Base-by-base conservation (phyloP, 2,113 vertebrate genomes). In the Scophthalmus maximus region DNA sequence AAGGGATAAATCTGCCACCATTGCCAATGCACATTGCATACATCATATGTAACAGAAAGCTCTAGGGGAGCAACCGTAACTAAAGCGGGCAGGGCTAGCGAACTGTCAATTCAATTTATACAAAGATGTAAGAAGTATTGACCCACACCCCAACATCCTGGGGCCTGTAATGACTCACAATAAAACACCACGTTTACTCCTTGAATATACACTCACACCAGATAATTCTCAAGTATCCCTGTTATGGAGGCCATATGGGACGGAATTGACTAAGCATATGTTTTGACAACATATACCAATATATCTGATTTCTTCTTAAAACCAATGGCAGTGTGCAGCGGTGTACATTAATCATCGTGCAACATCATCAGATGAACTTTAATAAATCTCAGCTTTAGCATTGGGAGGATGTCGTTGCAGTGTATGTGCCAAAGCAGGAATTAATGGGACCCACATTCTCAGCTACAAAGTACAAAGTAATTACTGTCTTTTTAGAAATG, bases 401-500 rank as follows among this genome's bases (percentile, higher is more conserved):
- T 3, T 32, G 47, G 76, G 59, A 68, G 34, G 56, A 78, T 32
- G 42, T 49, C 62, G 52, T 29, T 0, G 64, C 57, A 49, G 67
- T 52, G 64, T 82, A 51, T 62, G 52, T 85, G 81, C 69, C 83
- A 84, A 44, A 73, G 76, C 60, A 82, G 26, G 15, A 14, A 6
- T 25, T 14, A 90, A 89, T 76, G 61, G 73, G 75, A 26, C 10
- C 64, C 67, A 55, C 73, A 73, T 85, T 81, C 63, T 79, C 79
- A 55, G 64, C 64, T 29, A 72, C n/a, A n/a, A n/a, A 87, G 71
- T 51, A 67, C 42, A 61, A 81, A 82, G 86, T 86, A 85, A 90
- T 92, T 87, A 86, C 78, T 78, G 76, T 81, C 83, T 87, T 83
- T 84, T 90, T 71, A 68, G 72, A 86, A 88, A 88, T 76, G 78